Percentiles rank a stretch among this genome's conserved stretches.
phyloP scores from a whole-genome alignment of 2,888 invertebrate genomes.

The Urechis unicinctus region DNA sequence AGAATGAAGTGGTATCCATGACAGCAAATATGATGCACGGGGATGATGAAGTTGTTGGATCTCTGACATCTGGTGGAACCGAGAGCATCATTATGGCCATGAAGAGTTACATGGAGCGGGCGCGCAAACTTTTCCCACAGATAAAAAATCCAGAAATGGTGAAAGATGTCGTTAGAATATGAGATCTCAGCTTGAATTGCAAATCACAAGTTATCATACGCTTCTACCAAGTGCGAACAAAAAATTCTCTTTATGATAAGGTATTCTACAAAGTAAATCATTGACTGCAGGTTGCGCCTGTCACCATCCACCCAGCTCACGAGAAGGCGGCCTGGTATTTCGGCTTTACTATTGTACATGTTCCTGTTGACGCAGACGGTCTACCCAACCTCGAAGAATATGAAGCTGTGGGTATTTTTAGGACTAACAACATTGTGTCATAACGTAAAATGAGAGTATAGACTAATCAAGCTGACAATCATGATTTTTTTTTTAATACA shows the following conservation, averaged over 20 bases:
- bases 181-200: too few relatives aligned
- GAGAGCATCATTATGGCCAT: conserved; percentile 47
- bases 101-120: conserved; percentile 39
- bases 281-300: conserved; percentile 31
- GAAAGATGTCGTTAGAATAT: background rate
- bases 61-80: conserved; percentile 45
- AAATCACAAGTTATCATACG: background rate
- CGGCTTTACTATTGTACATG: conserved; percentile 36
- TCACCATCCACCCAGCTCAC: conserved; percentile 42
- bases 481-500: conserved; percentile 13
- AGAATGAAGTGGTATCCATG: conserved; percentile 42
- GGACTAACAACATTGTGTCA: too few relatives aligned
- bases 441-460: too few relatives aligned
- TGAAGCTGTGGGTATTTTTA: conserved; percentile 10
- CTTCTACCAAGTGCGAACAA: too few relatives aligned
- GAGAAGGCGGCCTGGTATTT: conserved; percentile 47
- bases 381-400: conserved; percentile 24
- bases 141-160: conserved; percentile 29
- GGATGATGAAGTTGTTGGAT: conserved; percentile 33
- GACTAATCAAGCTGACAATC: background rate
- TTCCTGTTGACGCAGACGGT: conserved; percentile 30
- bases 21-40: conserved; percentile 42
- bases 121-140: conserved; percentile 30
- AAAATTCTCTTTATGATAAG: too few relatives aligned
- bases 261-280: too few relatives aligned